phyloP scores from a whole-genome alignment of 2,797 vertebrate species.

The Pipistrellus pygmaeus region DNA sequence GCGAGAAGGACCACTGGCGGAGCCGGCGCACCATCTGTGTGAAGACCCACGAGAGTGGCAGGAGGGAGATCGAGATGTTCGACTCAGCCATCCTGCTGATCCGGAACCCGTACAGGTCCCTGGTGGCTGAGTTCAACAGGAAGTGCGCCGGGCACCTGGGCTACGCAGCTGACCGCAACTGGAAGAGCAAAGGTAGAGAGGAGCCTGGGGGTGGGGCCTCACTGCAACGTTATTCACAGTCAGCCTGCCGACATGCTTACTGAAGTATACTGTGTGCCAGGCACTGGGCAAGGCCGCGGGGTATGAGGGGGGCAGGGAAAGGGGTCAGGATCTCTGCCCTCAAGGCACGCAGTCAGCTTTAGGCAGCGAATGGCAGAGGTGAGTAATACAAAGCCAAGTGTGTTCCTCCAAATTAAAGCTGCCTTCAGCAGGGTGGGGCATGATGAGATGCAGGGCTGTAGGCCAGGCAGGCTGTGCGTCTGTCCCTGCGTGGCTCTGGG shows the following conservation, averaged over 20 bases:
- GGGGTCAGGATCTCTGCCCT: not conserved
- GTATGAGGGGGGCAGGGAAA: not conserved
- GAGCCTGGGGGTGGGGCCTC: rapidly evolving
- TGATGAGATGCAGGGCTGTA: not conserved
- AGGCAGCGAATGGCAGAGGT: not conserved
- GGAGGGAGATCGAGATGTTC: conserved; percentile 96
- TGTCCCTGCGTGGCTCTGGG: not conserved
- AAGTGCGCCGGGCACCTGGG: conserved; percentile 98
- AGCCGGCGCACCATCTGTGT: conserved; percentile 97
- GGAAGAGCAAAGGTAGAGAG: conserved; percentile 94
- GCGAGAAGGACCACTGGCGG: conserved; percentile 99
- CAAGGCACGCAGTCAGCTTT: not conserved
- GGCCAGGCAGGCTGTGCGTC: not conserved
- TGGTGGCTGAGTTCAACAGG: conserved; percentile 97
- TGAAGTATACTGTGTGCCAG: not conserved
- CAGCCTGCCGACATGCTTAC: not conserved
- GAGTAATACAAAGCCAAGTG: not conserved
- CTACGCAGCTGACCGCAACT: conserved; percentile 94
- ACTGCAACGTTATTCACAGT: not conserved
- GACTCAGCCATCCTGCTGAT: conserved; percentile 96
- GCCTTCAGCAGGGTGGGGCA: not conserved
- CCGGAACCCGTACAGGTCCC: conserved; percentile 95
- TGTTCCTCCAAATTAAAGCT: not conserved
- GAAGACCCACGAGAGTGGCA: conserved; percentile 98
- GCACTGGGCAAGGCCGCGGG: not conserved